Conservation (phyloP, 2,113 vertebrate genomes). For the Nerophis lumbriciformis region DNA sequence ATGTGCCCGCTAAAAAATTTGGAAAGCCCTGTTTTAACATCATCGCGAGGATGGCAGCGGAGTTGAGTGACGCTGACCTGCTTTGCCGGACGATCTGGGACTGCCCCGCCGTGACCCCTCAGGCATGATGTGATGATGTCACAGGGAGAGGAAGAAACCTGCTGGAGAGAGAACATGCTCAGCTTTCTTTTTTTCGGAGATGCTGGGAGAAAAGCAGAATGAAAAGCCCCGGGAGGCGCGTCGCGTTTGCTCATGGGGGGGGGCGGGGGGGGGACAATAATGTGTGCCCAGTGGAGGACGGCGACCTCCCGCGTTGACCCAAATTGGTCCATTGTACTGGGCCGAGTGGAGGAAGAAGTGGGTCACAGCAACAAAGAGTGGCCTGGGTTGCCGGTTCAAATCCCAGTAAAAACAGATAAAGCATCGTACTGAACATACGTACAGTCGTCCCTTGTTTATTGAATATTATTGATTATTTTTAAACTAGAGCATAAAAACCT, state of each 20-base stretch:
- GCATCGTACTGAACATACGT: no score
- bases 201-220: neutral
- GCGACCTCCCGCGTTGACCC: slow-evolving; percentile 38
- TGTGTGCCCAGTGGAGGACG: slow-evolving; percentile 15
- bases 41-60: no score
- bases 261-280: slow-evolving; percentile 41
- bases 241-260: slow-evolving; percentile 49
- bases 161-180: neutral
- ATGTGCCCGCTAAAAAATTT: no score
- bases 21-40: no score
- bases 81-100: slow-evolving; percentile 64
- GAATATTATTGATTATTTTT: no score
- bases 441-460: no score
- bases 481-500: no score
- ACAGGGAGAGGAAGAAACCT: slow-evolving; percentile 68
- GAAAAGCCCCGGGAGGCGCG: slow-evolving; percentile 19
- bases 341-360: no score
- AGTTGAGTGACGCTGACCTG: slow-evolving; percentile 51
- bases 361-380: no score
- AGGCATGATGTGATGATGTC: slow-evolving; percentile 74
- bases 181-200: neutral
- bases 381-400: slow-evolving; percentile 16
- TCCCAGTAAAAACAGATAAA: neutral
- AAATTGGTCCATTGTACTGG: slow-evolving; percentile 20
- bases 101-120: slow-evolving; percentile 69